Percentiles rank a stretch among this genome's conserved stretches.
Conservation (phyloP, 2,888 invertebrate species). For the Cordilura impudica region DNA sequence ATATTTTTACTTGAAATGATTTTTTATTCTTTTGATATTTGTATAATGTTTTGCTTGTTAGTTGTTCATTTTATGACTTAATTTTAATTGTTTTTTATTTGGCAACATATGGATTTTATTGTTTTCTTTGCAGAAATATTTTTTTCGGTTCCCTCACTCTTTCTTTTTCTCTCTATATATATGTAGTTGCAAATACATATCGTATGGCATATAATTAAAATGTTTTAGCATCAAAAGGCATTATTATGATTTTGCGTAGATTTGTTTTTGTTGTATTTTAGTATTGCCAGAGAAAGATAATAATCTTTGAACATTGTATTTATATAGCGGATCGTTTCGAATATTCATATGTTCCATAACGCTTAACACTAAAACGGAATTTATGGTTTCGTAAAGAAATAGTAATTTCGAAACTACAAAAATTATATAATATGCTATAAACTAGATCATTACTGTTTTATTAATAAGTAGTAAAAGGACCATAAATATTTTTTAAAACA, state of each 20-base stretch:
- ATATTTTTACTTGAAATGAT: not conserved
- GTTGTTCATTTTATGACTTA: conserved; percentile 55
- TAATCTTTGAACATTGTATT: not conserved
- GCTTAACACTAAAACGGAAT: not conserved
- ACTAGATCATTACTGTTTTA: not conserved
- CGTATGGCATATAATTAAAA: not conserved
- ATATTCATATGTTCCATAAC: too few species aligned
- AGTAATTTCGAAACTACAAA: too few species aligned
- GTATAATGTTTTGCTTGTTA: conserved; percentile 28
- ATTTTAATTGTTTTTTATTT: conserved; percentile 61
- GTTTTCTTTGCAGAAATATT: conserved; percentile 13
- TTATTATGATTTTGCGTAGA: not conserved
- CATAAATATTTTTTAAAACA: too few species aligned
- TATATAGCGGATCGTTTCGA: not conserved
- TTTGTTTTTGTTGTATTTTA: not conserved
- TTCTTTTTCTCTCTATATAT: not conserved
- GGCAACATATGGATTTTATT: conserved; percentile 61
- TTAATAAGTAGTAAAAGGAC: not conserved
- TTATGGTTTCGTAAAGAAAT: not conserved
- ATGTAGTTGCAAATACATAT: too few species aligned
- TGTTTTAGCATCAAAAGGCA: not conserved
- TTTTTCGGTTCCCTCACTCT: not conserved
- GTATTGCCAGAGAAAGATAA: not conserved
- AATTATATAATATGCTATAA: not conserved
- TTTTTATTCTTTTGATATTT: not conserved